Evolutionary conservation across 1,140 invertebrate species (phyloP).

Genomic region (Neodiprion lecontei): DNA sequence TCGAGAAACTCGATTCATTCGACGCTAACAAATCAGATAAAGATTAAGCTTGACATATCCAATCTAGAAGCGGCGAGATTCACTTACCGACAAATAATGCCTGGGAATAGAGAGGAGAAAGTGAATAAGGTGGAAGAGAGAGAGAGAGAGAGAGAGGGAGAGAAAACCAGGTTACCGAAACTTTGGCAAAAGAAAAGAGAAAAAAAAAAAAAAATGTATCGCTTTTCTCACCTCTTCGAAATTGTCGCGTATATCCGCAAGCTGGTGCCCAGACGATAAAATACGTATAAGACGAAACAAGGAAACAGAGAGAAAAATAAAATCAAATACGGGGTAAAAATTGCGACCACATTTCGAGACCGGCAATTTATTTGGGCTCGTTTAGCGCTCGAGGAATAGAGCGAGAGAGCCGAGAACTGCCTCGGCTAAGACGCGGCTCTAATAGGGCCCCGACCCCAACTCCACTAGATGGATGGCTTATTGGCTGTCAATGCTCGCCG

Average conservation of each 20-base stretch:
- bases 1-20: too few relatives aligned
- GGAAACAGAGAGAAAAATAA: too few relatives aligned
- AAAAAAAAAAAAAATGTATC: neutral
- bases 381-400: neutral
- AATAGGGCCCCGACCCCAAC: neutral
- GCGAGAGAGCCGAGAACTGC: too few relatives aligned
- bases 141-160: neutral
- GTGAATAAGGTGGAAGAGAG: too few relatives aligned
- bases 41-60: neutral
- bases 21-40: neutral
- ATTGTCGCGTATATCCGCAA: too few relatives aligned
- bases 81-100: neutral
- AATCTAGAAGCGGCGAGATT: neutral
- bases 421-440: neutral
- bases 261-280: too few relatives aligned
- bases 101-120: neutral
- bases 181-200: neutral
- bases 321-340: too few relatives aligned
- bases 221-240: too few relatives aligned
- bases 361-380: neutral
- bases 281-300: too few relatives aligned
- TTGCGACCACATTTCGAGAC: too few relatives aligned
- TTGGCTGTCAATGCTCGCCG: conserved; percentile 4
- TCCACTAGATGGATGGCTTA: neutral
- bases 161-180: neutral